Evolutionary conservation across 1,140 invertebrate species (phyloP).

Genomic region (Magallana angulata): DNA sequence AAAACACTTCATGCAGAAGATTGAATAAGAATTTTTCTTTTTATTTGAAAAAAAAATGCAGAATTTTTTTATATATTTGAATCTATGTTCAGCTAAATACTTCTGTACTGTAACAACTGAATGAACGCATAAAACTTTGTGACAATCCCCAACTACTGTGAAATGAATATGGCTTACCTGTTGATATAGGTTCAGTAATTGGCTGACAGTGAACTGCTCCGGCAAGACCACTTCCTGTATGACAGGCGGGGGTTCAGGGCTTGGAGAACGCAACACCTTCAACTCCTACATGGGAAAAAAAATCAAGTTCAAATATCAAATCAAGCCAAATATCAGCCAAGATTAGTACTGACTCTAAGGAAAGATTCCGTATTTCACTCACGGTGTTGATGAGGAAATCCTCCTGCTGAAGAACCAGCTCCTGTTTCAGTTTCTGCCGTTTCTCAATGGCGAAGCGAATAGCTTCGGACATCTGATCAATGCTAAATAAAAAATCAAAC

Average conservation of each 20-base stretch:
- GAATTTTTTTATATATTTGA: too few relatives aligned
- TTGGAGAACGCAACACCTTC: conserved; percentile 74
- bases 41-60: too few relatives aligned
- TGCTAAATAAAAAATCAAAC: conserved; percentile 64
- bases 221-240: conserved; percentile 67
- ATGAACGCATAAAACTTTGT: too few relatives aligned
- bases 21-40: too few relatives aligned
- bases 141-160: too few relatives aligned
- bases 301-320: not conserved
- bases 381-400: conserved; percentile 77
- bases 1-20: too few relatives aligned
- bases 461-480: conserved; percentile 77
- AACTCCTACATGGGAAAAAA: conserved; percentile 69
- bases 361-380: conserved; percentile 33
- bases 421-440: conserved; percentile 71
- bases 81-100: too few relatives aligned
- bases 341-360: not conserved
- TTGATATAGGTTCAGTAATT: conserved; percentile 70
- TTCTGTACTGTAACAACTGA: too few relatives aligned
- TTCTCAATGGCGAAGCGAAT: conserved; percentile 76
- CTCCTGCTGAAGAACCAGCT: conserved; percentile 75
- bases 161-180: conserved; percentile 66
- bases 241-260: conserved; percentile 68
- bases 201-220: conserved; percentile 76
- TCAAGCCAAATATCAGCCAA: not conserved